These are phyloP conservation scores for Dermatemys mawii DNA, from an alignment of 2,113 vertebrate species.

Conservation along the genomic window DNA sequence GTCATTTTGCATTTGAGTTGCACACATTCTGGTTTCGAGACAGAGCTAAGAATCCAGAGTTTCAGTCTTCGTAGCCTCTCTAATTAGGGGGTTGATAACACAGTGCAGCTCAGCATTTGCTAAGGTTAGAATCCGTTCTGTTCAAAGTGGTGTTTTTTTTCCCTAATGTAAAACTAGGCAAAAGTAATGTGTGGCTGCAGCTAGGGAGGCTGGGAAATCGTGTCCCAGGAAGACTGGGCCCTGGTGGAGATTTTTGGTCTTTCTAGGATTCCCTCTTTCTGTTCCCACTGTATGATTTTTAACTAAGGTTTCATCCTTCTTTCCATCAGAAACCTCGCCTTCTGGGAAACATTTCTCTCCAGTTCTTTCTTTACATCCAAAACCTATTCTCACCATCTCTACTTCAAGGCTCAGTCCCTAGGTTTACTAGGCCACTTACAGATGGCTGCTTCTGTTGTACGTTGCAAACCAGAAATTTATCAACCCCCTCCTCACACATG, in stretches of 20 bases:
- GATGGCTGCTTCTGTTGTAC: not conserved
- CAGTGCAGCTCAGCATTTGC: not conserved
- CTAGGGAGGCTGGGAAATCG: slow-evolving; percentile 30
- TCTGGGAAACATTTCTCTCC: not conserved
- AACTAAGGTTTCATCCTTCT: slow-evolving; percentile 13
- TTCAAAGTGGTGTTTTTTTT: not conserved
- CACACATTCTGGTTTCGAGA: not conserved
- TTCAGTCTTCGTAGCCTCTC: not conserved
- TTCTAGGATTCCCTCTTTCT: not conserved
- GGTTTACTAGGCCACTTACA: not conserved
- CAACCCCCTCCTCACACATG: not conserved
- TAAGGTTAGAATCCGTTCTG: not conserved
- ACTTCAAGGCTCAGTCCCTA: not conserved
- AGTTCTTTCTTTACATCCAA: not conserved
- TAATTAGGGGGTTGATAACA: not conserved
- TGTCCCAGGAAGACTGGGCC: not conserved
- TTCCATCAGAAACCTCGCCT: not conserved
- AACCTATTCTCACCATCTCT: not conserved
- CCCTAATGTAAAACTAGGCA: slow-evolving; percentile 16
- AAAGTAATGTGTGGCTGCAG: slow-evolving; percentile 2
- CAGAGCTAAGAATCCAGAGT: not conserved
- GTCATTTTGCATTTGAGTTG: not conserved
- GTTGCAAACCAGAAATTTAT: not conserved
- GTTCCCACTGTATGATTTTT: not conserved
- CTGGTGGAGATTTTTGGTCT: not conserved